Evolutionary conservation across 2,113 vertebrate genomes (phyloP).

Genomic region (Nyctibius bracteatus): DNA sequence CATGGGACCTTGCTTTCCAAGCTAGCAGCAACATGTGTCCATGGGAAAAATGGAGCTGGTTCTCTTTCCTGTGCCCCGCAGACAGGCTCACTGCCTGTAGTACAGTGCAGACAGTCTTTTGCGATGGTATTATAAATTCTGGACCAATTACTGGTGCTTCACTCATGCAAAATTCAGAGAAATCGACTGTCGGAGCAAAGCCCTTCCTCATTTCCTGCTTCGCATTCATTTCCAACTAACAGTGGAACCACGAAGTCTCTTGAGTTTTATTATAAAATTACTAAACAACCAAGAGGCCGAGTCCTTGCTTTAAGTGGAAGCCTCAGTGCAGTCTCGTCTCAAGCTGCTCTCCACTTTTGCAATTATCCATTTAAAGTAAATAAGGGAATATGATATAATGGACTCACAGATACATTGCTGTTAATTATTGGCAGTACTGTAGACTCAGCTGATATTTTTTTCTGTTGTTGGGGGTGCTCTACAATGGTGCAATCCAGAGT

Average conservation of each 20-base stretch:
- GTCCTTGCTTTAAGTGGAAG: neutral
- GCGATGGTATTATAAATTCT: neutral
- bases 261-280: slow-evolving; percentile 24
- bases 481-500: neutral
- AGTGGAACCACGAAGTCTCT: neutral
- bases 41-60: neutral
- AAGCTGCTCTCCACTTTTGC: neutral
- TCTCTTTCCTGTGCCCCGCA: neutral
- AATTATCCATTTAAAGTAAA: neutral
- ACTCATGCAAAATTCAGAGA: neutral
- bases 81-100: neutral
- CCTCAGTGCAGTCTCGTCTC: neutral
- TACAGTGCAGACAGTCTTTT: neutral
- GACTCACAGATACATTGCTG: neutral
- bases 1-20: neutral
- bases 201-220: neutral
- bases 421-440: neutral
- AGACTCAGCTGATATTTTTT: neutral
- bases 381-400: neutral
- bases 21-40: neutral
- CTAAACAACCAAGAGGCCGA: neutral
- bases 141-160: neutral
- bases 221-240: neutral
- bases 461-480: neutral
- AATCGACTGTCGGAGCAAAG: neutral